Evolutionary conservation across 1,140 invertebrate species (phyloP).

Genomic region (Leptinotarsa lineolata): DNA sequence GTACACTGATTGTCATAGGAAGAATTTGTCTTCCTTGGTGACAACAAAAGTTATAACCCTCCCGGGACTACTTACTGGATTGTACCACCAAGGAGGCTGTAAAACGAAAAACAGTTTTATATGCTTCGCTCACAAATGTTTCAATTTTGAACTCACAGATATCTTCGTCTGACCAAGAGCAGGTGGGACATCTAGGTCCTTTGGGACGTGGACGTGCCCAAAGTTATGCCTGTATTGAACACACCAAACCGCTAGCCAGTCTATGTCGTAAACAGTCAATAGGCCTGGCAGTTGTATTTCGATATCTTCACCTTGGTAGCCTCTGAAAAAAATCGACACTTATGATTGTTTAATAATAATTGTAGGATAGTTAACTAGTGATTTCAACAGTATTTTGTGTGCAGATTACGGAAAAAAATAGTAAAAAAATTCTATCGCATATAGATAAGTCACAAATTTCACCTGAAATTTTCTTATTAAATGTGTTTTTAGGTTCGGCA

Average conservation of each 20-base stretch:
- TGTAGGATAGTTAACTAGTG: too few species aligned
- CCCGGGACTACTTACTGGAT: slow-evolving; percentile 73
- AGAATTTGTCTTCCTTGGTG: too few species aligned
- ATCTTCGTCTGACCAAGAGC: slow-evolving; percentile 87
- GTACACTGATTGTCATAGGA: too few species aligned
- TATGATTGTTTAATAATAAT: too few species aligned
- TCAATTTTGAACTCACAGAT: slow-evolving; percentile 67
- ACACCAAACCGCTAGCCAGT: slow-evolving; percentile 91
- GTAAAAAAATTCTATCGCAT: too few species aligned
- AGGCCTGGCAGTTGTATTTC: slow-evolving; percentile 84
- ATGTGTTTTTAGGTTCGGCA: too few species aligned
- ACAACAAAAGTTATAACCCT: too few species aligned
- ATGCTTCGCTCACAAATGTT: background rate
- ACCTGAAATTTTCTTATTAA: too few species aligned
- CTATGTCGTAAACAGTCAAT: slow-evolving; percentile 86
- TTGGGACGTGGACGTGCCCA: slow-evolving; percentile 86
- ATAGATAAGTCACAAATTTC: too few species aligned
- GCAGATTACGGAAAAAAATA: too few species aligned
- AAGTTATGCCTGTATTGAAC: slow-evolving; percentile 86
- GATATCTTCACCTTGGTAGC: slow-evolving; percentile 89
- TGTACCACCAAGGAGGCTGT: slow-evolving; percentile 87
- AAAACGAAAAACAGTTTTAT: slow-evolving; percentile 27
- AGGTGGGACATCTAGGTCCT: slow-evolving; percentile 86
- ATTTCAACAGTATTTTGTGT: too few species aligned
- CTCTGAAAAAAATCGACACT: slow-evolving; percentile 51